Evolutionary conservation across 2,888 invertebrate species (phyloP), one percentile per base, ranked within the genome.

Genomic region (Xestia rhomboidea): DNA sequence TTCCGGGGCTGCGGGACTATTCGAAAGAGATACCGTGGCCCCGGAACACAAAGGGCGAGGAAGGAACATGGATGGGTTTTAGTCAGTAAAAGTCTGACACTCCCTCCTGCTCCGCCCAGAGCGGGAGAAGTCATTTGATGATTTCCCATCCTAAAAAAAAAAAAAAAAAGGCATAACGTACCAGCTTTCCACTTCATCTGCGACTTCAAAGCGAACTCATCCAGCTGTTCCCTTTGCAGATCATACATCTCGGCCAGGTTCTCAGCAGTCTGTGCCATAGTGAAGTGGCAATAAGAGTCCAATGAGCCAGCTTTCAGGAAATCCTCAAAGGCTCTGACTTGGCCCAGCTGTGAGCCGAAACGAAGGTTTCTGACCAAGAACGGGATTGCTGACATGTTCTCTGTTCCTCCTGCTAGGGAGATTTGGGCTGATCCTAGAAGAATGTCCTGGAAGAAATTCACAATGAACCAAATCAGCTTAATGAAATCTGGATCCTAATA

Each of bases 261-360:
- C 95, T 99, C 99, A 4, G 99, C 99, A 0, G 99, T 99, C 84
- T 99, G 94, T 0, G 99, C 99, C 99, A 99, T 99, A 0, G 99
- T 98, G 82, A 98, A 97, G 91, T 99, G 98, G 93, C 99, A 99
- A 91, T 98, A 98, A 0, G 97, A 97, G 91, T 99, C 99, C 24
- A 98, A 97, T 6, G 99, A 97, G 6, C 98, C 98, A 2, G 90
- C 88, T 0, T 88, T 86, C n/a, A 99, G 93, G 0, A 97, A 96
- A 94, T 99, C 99, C 94, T 99, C 99, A 77, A 99, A 97, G 87
- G 97, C 96, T 46, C 97, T 97, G 38, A 10, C 82, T 97, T 98
- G n/a, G 95, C 96, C 99, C 99, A 7, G 99, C 96, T 18, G 97
- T 97, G 30, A 98, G 98, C 99, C 99, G 94, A 99, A 99, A 49